Conservation (phyloP, 1,140 invertebrate species). For the Ips typographus region DNA sequence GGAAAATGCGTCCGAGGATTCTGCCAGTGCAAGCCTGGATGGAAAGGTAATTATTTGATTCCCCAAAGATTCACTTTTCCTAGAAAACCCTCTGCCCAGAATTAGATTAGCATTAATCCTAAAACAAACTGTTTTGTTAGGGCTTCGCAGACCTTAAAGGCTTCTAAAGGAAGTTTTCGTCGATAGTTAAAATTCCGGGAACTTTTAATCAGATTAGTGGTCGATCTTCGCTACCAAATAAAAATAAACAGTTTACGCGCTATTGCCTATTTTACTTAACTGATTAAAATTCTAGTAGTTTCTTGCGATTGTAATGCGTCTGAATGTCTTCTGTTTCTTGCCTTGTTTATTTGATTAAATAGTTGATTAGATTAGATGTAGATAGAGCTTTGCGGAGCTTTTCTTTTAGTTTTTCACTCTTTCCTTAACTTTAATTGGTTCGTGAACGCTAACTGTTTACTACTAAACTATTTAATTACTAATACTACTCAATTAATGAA, state of each 20-base stretch:
- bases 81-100: no score
- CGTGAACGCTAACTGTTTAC: no score
- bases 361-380: conserved; percentile 13
- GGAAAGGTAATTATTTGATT: conserved; percentile 68
- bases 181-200: no score
- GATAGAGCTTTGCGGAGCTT: neutral
- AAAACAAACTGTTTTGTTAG: no score
- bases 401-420: neutral
- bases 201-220: conserved; percentile 22
- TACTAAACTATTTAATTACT: no score
- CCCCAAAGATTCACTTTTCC: conserved; percentile 65
- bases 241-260: conserved; percentile 16
- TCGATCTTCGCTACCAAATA: conserved; percentile 11
- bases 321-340: conserved; percentile 20
- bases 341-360: conserved; percentile 29
- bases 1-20: conserved; percentile 86
- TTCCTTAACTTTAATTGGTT: no score
- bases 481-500: no score
- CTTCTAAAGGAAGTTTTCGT: no score
- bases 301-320: conserved; percentile 17
- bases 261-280: conserved; percentile 32
- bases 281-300: conserved; percentile 32
- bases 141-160: no score
- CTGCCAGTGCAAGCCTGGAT: conserved; percentile 87
- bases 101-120: no score